Conservation (phyloP, 2,888 invertebrate species). For the Nowickia ferox region DNA sequence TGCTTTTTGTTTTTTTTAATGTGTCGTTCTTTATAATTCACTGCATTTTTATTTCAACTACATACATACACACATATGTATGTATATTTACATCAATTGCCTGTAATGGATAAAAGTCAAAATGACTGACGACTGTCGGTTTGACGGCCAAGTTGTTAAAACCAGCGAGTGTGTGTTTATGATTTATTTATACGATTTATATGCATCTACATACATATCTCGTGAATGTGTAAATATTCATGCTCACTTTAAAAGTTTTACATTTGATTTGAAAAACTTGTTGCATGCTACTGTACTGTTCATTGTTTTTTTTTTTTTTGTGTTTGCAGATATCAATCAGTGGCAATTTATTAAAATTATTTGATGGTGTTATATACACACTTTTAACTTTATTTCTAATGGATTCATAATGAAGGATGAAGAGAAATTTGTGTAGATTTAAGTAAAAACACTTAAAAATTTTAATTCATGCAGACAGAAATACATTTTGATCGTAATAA, state of each 20-base stretch:
- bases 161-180: neutral
- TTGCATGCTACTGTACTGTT: conserved; percentile 12
- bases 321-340: conserved; percentile 39
- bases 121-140: conserved; percentile 27
- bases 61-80: no score
- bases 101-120: conserved; percentile 54
- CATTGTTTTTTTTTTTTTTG: neutral
- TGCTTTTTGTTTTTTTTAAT: conserved; percentile 6
- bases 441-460: no score
- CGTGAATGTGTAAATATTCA: conserved; percentile 40
- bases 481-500: no score
- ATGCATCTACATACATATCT: conserved; percentile 10
- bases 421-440: no score
- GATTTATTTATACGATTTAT: conserved; percentile 11
- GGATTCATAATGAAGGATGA: neutral
- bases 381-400: neutral
- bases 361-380: conserved; percentile 23
- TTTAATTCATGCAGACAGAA: no score
- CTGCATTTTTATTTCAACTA: conserved; percentile 38
- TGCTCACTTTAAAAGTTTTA: conserved; percentile 32
- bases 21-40: neutral
- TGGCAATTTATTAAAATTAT: conserved; percentile 44
- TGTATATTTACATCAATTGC: conserved; percentile 53
- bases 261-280: conserved; percentile 29
- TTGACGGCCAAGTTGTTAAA: neutral